phyloP scores from a whole-genome alignment of 2,113 vertebrate species.

The Podiceps cristatus region DNA sequence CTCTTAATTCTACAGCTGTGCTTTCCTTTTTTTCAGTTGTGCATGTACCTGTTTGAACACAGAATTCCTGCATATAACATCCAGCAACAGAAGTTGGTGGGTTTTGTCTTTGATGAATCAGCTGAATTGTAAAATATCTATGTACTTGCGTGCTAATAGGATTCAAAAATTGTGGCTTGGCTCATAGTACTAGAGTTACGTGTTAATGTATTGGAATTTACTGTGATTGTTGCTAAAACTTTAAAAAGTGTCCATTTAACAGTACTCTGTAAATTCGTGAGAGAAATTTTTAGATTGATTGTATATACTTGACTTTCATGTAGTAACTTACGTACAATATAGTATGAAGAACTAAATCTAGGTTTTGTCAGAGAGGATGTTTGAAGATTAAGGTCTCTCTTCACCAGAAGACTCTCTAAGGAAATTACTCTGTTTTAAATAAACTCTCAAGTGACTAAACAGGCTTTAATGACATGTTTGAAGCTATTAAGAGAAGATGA shows the following conservation, averaged over 20 bases:
- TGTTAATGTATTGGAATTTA: not conserved
- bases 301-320: not conserved
- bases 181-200: not conserved
- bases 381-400: not conserved
- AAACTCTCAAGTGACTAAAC: not conserved
- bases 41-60: slow-evolving; percentile 55
- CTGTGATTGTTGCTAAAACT: not conserved
- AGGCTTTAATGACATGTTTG: slow-evolving; percentile 2
- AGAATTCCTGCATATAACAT: slow-evolving; percentile 38
- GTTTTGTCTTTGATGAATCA: slow-evolving; percentile 10
- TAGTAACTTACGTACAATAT: fast-evolving
- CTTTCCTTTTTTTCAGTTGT: not conserved
- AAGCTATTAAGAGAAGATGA: slow-evolving; percentile 26
- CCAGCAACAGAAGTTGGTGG: slow-evolving; percentile 42
- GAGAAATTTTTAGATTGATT: not conserved
- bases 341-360: not conserved
- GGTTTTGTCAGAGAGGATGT: not conserved
- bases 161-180: not conserved
- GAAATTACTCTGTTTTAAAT: not conserved
- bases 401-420: not conserved
- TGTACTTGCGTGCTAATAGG: not conserved
- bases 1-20: not conserved
- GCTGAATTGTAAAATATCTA: not conserved
- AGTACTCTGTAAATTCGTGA: not conserved
- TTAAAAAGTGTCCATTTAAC: not conserved